phyloP scores from a whole-genome alignment of 1,140 invertebrate genomes.

The Lithobius niger region DNA sequence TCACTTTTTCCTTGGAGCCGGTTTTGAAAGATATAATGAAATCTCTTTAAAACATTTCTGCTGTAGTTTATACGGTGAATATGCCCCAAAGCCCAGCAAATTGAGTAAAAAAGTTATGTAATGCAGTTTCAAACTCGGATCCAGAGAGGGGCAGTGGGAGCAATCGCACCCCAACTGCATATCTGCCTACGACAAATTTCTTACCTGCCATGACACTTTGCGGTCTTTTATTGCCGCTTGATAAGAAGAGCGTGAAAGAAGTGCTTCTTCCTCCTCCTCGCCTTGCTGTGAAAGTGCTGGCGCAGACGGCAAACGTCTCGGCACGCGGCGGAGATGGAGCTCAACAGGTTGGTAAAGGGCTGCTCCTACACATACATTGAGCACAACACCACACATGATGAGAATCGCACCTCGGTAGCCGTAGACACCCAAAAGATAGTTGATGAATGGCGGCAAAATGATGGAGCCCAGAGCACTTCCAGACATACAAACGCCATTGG shows the following conservation, averaged over 20 bases:
- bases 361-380: conserved; percentile 68
- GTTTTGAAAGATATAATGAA: too few species aligned
- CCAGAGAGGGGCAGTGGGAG: too few species aligned
- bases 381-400: conserved; percentile 60
- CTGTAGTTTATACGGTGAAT: too few species aligned
- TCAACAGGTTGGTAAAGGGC: conserved; percentile 62
- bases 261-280: background rate
- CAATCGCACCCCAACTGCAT: too few species aligned
- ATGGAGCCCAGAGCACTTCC: conserved; percentile 73
- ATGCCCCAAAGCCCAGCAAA: too few species aligned
- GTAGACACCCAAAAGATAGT: conserved; percentile 48
- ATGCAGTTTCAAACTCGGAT: too few species aligned
- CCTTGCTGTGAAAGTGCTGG: conserved; percentile 2
- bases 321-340: conserved; percentile 50
- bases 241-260: too few species aligned
- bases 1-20: too few species aligned
- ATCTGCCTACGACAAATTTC: too few species aligned
- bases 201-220: background rate
- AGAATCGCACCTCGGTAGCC: conserved; percentile 57
- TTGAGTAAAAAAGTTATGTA: too few species aligned
- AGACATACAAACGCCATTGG: conserved; percentile 77
- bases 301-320: conserved; percentile 9
- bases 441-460: conserved; percentile 60
- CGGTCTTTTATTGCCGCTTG: too few species aligned
- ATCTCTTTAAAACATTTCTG: too few species aligned